Base-by-base conservation (phyloP, 2,888 invertebrate genomes). In the Caenorhabditis sp. region DNA sequence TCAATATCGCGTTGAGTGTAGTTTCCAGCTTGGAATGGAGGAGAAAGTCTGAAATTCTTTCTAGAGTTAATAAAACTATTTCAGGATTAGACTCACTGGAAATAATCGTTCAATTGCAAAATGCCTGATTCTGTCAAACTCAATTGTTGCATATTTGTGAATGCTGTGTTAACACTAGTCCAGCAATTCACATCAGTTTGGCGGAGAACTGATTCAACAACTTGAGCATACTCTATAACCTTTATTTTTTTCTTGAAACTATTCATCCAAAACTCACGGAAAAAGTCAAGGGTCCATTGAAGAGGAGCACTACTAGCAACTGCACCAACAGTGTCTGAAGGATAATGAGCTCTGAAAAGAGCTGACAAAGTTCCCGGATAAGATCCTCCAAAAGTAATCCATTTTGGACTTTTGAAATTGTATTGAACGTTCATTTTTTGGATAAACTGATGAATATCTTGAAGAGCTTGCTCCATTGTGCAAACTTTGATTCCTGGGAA, bases 301-400 rank as follows among this genome's bases (percentile, higher is more conserved):
- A 83, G 54, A 0, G 82, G 82, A 49, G 83, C 83, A 57, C 80
- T 80, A 49, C 75, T 76, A 31, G 78, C 79, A 21, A 84, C 74
- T 10, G 82, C 84, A 36, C 82, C 84, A 20, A 80, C 80, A 1
- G 79, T 80, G 26, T 77, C 61, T 14, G 74, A 43, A 4, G 84
- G 83, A 54, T 80, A 82, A 43, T 76, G 62, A 27, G 76, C 68
- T 21, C 83, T 76, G 80, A 83, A 81, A 50, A 80, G 62, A 20
- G 82, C 83, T 0, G 78, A 77, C n/a, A 84, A 61, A 5, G 83
- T 68, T 38, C 84, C 96, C 1, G 96, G 93, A 88, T 97, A 97
- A 0, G 95, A 95, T 1, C 97, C 97, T n/a, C 97, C 97, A 88
- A 97, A 96, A 0, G 92, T 93, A 74, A 97, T 92, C 94, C 95